Evolutionary conservation across 2,113 vertebrate genomes (phyloP).

Genomic region (Xiphophorus couchianus): DNA sequence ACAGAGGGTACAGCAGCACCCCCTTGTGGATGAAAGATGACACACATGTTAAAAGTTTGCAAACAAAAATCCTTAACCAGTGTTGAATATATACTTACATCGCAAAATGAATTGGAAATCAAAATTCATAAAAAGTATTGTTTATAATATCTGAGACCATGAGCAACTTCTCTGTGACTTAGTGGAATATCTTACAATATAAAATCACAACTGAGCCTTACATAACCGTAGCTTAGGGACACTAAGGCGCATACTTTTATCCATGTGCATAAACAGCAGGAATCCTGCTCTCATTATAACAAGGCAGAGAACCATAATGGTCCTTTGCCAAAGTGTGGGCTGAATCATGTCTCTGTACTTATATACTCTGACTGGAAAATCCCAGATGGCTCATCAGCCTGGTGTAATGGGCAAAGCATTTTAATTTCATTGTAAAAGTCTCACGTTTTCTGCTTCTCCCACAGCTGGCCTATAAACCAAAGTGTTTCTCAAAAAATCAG

Average conservation of each 20-base stretch:
- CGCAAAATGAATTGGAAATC: no score
- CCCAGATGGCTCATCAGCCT: conserved; percentile 1
- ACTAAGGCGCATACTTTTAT: background rate
- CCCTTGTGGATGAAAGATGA: no score
- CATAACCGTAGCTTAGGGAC: background rate
- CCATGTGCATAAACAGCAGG: background rate
- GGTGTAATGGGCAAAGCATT: conserved; percentile 37
- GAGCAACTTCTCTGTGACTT: background rate
- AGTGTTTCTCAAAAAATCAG: background rate
- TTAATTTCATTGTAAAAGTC: background rate
- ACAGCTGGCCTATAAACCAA: background rate
- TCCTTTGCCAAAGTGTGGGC: background rate
- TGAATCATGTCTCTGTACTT: conserved; percentile 17
- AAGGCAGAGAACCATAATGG: background rate
- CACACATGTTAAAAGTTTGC: no score
- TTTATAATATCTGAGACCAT: no score
- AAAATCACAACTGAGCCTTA: background rate
- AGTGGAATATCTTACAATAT: fast-evolving
- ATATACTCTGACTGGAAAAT: background rate
- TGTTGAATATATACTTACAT: no score
- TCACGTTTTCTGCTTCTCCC: background rate
- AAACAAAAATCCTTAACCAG: no score
- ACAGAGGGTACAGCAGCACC: no score
- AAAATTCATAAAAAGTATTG: no score
- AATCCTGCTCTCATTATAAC: background rate